These are phyloP conservation scores for Lindbergichthys nudifrons DNA, from an alignment of 2,797 vertebrate species.

Conservation along the genomic window DNA sequence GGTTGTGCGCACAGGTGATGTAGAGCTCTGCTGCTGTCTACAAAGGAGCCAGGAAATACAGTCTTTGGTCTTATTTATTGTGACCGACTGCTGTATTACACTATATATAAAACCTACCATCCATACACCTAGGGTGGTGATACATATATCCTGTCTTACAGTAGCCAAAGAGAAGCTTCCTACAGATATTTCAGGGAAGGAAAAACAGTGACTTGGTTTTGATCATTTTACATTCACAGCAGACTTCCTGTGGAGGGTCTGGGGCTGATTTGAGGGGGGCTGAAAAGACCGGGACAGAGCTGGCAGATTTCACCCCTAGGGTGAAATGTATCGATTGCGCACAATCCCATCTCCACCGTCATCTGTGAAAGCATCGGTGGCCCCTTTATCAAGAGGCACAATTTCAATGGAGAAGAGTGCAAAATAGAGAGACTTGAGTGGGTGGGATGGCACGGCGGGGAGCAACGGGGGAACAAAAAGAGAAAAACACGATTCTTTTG, in stretches of 20 bases:
- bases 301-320: slow-evolving; percentile 46
- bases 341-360: slow-evolving; percentile 57
- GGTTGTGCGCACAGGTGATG: slow-evolving; percentile 39
- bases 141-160: slow-evolving; percentile 36
- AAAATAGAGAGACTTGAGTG: slow-evolving; percentile 65
- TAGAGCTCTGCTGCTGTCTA: slow-evolving; percentile 50
- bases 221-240: slow-evolving; percentile 47
- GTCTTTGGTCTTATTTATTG: slow-evolving; percentile 27
- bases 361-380: slow-evolving; percentile 61
- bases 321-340: slow-evolving; percentile 68
- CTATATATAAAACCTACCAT: slow-evolving; percentile 44
- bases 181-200: neutral
- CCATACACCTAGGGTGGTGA: slow-evolving; percentile 29
- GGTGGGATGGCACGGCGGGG: slow-evolving; percentile 56
- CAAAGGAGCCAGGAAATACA: slow-evolving; percentile 46
- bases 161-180: slow-evolving; percentile 22
- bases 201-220: slow-evolving; percentile 48
- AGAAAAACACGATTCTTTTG: slow-evolving; percentile 59
- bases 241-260: slow-evolving; percentile 53
- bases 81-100: slow-evolving; percentile 42
- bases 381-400: slow-evolving; percentile 69
- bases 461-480: slow-evolving; percentile 35
- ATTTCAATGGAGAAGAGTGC: slow-evolving; percentile 64
- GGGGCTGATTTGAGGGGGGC: slow-evolving; percentile 38
- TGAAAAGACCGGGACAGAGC: slow-evolving; percentile 42